Conservation (phyloP, 1,140 invertebrate genomes). For the Stratiolaelaps scimitus region DNA sequence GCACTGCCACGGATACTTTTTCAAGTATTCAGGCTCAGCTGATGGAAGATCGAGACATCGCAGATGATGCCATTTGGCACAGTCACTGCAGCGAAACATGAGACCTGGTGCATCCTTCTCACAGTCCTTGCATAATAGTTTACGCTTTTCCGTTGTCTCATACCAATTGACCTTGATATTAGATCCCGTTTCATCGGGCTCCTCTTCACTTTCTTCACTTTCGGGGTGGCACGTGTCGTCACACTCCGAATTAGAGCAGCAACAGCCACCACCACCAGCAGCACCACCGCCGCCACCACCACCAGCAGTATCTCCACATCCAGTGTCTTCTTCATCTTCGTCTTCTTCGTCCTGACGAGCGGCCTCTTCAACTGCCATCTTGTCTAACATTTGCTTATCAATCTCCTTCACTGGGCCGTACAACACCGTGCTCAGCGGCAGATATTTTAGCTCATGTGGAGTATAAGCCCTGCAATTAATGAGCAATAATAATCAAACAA, state of each 20-base stretch:
- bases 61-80: conserved; percentile 51
- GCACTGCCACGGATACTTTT: conserved; percentile 82
- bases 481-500: too few relatives aligned
- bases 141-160: conserved; percentile 1
- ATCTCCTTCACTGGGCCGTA: conserved; percentile 52
- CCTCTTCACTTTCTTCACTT: conserved; percentile 31
- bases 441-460: conserved; percentile 55
- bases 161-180: conserved; percentile 13
- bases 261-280: background rate
- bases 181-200: background rate
- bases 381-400: conserved; percentile 2
- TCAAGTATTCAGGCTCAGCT: conserved; percentile 66
- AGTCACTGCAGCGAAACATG: conserved; percentile 31
- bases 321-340: conserved; percentile 12
- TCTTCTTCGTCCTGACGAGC: conserved; percentile 31
- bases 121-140: conserved; percentile 25
- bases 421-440: conserved; percentile 78
- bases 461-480: conserved; percentile 45
- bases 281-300: too few relatives aligned
- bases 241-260: conserved; percentile 48
- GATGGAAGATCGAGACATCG: conserved; percentile 67
- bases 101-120: conserved; percentile 12
- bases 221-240: conserved; percentile 52
- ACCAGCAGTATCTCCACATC: too few relatives aligned
- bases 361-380: conserved; percentile 41